A percentile compares a stretch with the other conserved stretches of the same genome.
Evolutionary conservation across 2,113 vertebrate genomes (phyloP).

Genomic region (Elephas maximus): DNA sequence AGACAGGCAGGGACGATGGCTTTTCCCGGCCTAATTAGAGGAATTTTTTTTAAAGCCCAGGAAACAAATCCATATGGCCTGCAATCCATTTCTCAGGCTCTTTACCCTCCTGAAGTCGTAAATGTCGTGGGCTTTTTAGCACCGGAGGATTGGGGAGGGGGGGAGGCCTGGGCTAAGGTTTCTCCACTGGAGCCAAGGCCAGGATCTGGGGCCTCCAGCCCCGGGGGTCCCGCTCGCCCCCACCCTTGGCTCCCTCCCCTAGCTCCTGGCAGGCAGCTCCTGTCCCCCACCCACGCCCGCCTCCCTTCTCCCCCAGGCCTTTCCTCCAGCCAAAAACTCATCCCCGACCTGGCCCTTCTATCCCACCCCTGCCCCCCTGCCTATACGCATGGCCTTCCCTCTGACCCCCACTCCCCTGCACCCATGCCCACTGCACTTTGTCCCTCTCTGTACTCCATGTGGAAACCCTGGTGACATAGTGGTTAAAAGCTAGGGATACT

Average conservation of each 20-base stretch:
- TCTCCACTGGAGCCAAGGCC: constrained; percentile 49
- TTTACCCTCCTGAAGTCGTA: constrained; percentile 83
- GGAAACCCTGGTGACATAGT: no score
- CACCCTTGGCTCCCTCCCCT: not conserved
- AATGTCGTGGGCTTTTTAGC: constrained; percentile 84
- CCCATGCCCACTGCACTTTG: fast-evolving
- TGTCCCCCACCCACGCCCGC: constrained; percentile 37
- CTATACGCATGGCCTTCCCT: not conserved
- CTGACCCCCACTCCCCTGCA: fast-evolving
- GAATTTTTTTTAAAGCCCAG: constrained; percentile 71
- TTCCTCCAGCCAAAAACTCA: not conserved
- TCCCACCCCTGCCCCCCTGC: fast-evolving
- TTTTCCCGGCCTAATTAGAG: constrained; percentile 80
- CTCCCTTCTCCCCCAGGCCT: not conserved
- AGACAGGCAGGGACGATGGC: constrained; percentile 67
- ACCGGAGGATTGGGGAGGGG: constrained; percentile 35
- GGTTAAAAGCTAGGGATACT: no score
- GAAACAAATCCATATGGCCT: constrained; percentile 85
- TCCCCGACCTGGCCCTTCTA: not conserved
- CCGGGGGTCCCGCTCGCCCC: not conserved
- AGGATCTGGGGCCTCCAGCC: constrained; percentile 45
- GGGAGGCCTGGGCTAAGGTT: constrained; percentile 71
- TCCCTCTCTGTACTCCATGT: not conserved
- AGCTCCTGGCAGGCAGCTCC: constrained; percentile 58
- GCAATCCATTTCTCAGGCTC: constrained; percentile 82